A percentile compares a stretch with the other conserved stretches of the same genome.
These are phyloP conservation scores for Drosophila aldrichi DNA, from an alignment of 2,888 invertebrate genomes.

Conservation along the genomic window DNA sequence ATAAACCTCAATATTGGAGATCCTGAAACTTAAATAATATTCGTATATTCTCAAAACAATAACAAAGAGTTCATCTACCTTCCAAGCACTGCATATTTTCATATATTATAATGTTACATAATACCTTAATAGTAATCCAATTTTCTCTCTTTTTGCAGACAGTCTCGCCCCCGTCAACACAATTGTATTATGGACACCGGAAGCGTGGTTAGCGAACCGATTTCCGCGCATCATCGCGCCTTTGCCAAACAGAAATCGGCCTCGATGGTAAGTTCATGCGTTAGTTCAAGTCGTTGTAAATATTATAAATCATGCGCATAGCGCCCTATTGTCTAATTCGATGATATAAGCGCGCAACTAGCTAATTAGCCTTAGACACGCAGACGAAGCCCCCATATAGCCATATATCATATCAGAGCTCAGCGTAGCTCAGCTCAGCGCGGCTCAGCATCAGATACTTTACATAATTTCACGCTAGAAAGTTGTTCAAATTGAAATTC, in stretches of 20 bases:
- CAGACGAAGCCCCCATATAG: slow-evolving; percentile 28
- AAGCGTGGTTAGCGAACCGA: slow-evolving; percentile 85
- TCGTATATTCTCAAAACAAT: background rate
- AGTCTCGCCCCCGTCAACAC: too few species aligned
- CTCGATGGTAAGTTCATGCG: slow-evolving; percentile 82
- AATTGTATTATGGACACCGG: slow-evolving; percentile 81
- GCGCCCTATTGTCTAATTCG: slow-evolving; percentile 70
- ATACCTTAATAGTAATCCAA: background rate
- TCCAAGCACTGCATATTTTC: background rate
- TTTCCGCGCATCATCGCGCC: slow-evolving; percentile 84
- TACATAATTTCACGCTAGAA: slow-evolving; percentile 77
- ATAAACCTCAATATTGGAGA: too few species aligned
- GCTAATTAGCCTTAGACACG: slow-evolving; percentile 72
- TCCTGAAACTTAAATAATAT: background rate
- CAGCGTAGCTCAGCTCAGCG: slow-evolving; percentile 11
- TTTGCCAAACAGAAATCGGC: slow-evolving; percentile 85
- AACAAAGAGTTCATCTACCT: too few species aligned
- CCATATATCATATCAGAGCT: slow-evolving; percentile 12
- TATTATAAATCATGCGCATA: slow-evolving; percentile 23
- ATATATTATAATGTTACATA: background rate
- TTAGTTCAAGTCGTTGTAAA: slow-evolving; percentile 37
- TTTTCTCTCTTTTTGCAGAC: slow-evolving; percentile 1
- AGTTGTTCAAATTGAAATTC: slow-evolving; percentile 75
- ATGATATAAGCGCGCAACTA: slow-evolving; percentile 66
- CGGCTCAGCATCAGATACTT: slow-evolving; percentile 50